Conservation (phyloP, 2,113 vertebrate species). For the Miniopterus natalensis region DNA sequence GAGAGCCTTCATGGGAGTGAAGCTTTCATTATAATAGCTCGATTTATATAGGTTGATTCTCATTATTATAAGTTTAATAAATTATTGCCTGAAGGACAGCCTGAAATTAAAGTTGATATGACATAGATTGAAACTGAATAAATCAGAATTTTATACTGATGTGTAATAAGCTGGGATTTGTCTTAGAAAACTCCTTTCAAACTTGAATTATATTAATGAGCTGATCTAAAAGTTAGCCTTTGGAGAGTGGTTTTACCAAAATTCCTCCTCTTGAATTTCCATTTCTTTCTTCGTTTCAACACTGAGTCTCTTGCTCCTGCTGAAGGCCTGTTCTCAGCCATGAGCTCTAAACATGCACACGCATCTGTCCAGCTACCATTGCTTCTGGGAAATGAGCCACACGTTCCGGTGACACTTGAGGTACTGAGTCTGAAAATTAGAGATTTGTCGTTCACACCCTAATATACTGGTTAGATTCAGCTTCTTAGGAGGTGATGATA, state of each 20-base stretch:
- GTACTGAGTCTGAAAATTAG: neutral
- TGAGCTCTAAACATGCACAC: neutral
- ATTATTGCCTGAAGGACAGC: constrained; percentile 79
- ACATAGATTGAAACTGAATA: constrained; percentile 74
- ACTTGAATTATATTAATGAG: constrained; percentile 59
- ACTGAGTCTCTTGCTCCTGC: neutral
- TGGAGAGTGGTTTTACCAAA: constrained; percentile 15
- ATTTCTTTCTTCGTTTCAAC: neutral
- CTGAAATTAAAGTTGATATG: constrained; percentile 81
- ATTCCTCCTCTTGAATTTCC: constrained; percentile 22
- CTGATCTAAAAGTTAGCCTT: constrained; percentile 48
- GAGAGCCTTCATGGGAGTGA: constrained; percentile 55
- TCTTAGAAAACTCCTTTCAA: constrained; percentile 70
- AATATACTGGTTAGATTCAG: neutral
- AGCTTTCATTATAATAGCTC: constrained; percentile 65
- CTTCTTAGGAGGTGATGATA: neutral
- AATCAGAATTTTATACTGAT: constrained; percentile 72
- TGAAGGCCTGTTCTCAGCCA: neutral
- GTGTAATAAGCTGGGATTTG: constrained; percentile 66
- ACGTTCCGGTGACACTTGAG: neutral
- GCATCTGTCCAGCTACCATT: neutral
- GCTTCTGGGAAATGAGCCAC: neutral
- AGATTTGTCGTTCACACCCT: neutral
- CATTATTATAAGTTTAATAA: constrained; percentile 79
- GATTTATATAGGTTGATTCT: constrained; percentile 71